These are phyloP conservation scores for Pogonocherus hispidulus DNA, from an alignment of 2,888 invertebrate genomes.

Conservation along the genomic window DNA sequence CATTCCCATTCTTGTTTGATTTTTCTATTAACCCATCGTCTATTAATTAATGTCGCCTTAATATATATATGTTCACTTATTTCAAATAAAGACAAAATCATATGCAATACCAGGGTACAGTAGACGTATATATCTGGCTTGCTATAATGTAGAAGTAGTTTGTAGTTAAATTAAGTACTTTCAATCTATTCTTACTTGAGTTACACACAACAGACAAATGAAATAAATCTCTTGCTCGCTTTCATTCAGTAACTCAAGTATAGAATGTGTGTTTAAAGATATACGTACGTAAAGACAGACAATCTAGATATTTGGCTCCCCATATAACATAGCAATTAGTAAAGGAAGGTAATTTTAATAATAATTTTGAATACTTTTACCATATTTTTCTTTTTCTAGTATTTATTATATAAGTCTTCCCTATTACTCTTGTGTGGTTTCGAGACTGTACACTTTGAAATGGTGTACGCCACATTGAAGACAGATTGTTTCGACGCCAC, in stretches of 20 bases:
- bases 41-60: no score
- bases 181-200: neutral
- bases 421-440: conserved; percentile 12
- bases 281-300: neutral
- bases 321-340: conserved; percentile 55
- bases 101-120: no score
- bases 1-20: no score
- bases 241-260: neutral
- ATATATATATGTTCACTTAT: no score
- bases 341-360: conserved; percentile 55
- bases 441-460: conserved; percentile 15
- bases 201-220: neutral
- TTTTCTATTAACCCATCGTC: no score
- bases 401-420: conserved; percentile 3
- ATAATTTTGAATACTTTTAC: conserved; percentile 25
- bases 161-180: neutral
- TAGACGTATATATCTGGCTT: neutral
- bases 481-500: conserved; percentile 45
- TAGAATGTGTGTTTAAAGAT: neutral
- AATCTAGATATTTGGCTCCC: neutral
- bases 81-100: no score
- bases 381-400: conserved; percentile 18
- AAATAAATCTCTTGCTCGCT: neutral
- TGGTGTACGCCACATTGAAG: conserved; percentile 32
- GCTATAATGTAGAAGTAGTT: neutral